Percentiles rank a stretch among this genome's conserved stretches.
phyloP scores from a whole-genome alignment of 2,888 invertebrate species.

The Agapetus fuscipes region DNA sequence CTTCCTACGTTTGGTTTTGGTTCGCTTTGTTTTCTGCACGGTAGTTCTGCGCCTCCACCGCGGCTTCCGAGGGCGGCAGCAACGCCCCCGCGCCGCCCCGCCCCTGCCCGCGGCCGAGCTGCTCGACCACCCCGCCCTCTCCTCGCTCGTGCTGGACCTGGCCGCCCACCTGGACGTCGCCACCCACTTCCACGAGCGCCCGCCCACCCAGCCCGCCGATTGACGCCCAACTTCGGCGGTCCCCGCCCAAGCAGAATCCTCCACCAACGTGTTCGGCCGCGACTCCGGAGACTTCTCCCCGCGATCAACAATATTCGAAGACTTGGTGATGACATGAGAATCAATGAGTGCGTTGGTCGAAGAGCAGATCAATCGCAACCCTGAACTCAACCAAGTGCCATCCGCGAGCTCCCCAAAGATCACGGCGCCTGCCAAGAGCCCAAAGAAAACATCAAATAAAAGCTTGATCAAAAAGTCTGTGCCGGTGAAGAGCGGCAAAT shows the following conservation, averaged over 20 bases:
- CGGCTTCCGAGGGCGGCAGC: conserved; percentile 73
- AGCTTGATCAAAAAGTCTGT: too few relatives aligned
- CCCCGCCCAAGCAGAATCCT: neutral
- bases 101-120: conserved; percentile 79
- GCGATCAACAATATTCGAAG: neutral
- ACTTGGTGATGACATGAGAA: neutral
- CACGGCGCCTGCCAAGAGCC: too few relatives aligned
- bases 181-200: conserved; percentile 53
- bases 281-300: neutral
- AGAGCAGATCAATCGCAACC: too few relatives aligned
- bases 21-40: conserved; percentile 91
- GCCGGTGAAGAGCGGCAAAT: too few relatives aligned
- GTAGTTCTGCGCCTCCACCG: conserved; percentile 82
- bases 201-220: conserved; percentile 5
- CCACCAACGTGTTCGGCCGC: neutral
- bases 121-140: conserved; percentile 72
- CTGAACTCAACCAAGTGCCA: too few relatives aligned
- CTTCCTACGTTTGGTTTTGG: conserved; percentile 77
- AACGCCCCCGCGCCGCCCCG: conserved; percentile 78
- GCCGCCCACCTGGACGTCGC: conserved; percentile 77
- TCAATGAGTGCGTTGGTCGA: neutral
- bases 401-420: too few relatives aligned
- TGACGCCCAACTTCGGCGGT: conserved; percentile 1
- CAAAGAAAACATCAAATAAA: too few relatives aligned
- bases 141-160: conserved; percentile 72